phyloP scores from a whole-genome alignment of 2,797 vertebrate species.

The Amazonetta brasiliensis region DNA sequence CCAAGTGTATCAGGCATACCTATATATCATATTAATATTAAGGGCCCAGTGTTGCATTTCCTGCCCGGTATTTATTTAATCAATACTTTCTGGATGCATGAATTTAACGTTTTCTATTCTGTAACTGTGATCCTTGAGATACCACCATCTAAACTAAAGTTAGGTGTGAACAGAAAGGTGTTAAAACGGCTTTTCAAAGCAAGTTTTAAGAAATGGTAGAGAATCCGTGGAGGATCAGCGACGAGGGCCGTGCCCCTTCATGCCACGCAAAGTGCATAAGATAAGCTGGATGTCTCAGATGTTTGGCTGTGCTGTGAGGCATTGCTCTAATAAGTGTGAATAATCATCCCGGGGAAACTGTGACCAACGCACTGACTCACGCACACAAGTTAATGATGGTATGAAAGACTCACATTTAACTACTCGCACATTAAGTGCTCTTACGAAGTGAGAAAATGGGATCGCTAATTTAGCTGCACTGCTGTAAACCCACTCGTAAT shows the following conservation, averaged over 20 bases:
- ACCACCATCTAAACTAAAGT: not conserved
- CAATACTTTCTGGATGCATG: not conserved
- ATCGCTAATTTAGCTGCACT: conserved; percentile 21
- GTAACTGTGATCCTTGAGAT: not conserved
- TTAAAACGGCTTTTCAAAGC: not conserved
- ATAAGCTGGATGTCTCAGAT: not conserved
- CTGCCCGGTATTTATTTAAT: not conserved
- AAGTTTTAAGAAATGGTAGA: not conserved
- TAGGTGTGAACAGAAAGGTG: not conserved
- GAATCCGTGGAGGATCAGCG: not conserved
- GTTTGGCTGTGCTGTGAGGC: not conserved
- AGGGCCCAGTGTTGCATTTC: not conserved
- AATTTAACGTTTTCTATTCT: not conserved
- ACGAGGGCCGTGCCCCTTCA: not conserved
- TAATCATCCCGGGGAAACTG: conserved; percentile 13
- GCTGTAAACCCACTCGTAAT: not conserved
- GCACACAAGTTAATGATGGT: not conserved
- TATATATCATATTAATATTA: not conserved
- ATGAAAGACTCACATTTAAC: conserved; percentile 2
- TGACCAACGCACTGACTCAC: conserved; percentile 16
- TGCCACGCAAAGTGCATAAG: accelerated
- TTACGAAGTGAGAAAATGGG: not conserved
- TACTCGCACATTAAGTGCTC: not conserved
- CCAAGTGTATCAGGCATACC: not conserved
- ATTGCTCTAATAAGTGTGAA: not conserved